phyloP scores from a whole-genome alignment of 2,113 vertebrate species.

The Phaetusa simplex region DNA sequence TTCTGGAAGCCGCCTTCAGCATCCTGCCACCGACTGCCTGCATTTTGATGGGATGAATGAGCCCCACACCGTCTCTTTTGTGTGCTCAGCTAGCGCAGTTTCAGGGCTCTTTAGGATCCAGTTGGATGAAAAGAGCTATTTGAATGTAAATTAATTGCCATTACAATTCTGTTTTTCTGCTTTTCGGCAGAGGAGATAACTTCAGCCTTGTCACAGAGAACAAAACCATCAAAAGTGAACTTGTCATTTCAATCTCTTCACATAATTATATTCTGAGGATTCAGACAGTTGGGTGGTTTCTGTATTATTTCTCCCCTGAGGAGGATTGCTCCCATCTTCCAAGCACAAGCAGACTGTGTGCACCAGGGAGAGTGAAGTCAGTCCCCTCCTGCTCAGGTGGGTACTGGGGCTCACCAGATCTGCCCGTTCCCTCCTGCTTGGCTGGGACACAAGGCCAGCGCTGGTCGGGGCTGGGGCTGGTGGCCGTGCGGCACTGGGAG shows the following conservation, averaged over 20 bases:
- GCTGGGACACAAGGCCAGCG: fast-evolving
- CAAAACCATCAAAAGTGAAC: constrained; percentile 64
- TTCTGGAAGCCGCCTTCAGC: not conserved
- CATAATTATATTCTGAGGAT: constrained; percentile 42
- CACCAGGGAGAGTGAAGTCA: not conserved
- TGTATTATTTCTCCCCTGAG: not conserved
- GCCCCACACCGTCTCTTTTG: not conserved
- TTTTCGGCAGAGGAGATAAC: constrained; percentile 59
- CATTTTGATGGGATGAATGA: not conserved
- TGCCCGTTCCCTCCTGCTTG: not conserved
- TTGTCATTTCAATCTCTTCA: constrained; percentile 57
- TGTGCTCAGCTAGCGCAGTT: not conserved
- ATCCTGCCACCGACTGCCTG: not conserved
- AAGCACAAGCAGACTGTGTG: not conserved
- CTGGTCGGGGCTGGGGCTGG: not conserved
- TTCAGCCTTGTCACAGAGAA: constrained; percentile 64
- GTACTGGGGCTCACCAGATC: not conserved
- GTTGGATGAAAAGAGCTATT: constrained; percentile 46
- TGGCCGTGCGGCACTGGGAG: not conserved
- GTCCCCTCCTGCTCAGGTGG: not conserved
- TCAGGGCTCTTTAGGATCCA: constrained; percentile 12
- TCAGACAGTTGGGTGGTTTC: constrained; percentile 35
- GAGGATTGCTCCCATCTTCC: not conserved
- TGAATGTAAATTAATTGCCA: constrained; percentile 65
- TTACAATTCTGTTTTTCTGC: constrained; percentile 61